Conservation (phyloP, 1,140 invertebrate genomes). For the Neelides sp. region DNA sequence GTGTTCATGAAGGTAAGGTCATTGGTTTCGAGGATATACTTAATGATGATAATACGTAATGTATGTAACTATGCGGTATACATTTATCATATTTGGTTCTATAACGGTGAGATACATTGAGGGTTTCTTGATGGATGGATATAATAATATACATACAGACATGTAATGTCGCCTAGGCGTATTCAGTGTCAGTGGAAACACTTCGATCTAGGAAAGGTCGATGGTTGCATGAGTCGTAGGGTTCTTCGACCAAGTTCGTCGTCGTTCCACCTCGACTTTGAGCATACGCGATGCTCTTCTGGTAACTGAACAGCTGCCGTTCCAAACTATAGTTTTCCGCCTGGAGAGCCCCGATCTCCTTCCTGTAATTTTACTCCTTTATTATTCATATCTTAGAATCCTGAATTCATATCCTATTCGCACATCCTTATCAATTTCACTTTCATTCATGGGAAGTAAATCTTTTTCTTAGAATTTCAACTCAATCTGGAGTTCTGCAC, state of each 20-base stretch:
- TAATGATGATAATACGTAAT: neutral
- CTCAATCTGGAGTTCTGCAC: too few species aligned
- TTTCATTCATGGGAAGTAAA: too few species aligned
- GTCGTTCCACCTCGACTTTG: constrained; percentile 42
- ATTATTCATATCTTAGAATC: neutral
- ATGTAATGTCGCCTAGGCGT: constrained; percentile 46
- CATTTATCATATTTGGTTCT: too few species aligned
- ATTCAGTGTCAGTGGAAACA: constrained; percentile 58
- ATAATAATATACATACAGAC: too few species aligned
- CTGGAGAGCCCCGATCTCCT: constrained; percentile 67
- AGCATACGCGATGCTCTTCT: constrained; percentile 66
- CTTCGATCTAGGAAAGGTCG: constrained; percentile 45
- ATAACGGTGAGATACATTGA: too few species aligned
- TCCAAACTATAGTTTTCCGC: constrained; percentile 75
- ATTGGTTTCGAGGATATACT: too few species aligned
- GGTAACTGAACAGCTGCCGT: constrained; percentile 72
- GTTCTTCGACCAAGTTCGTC: constrained; percentile 37
- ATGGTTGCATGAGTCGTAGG: constrained; percentile 34
- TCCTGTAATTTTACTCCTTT: constrained; percentile 40
- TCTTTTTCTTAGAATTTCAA: too few species aligned
- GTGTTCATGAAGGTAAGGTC: too few species aligned
- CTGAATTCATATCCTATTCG: neutral
- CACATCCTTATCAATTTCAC: neutral
- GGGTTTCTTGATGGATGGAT: too few species aligned
- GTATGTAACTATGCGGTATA: neutral